Conservation (phyloP, 2,888 invertebrate species). For the Omphaloscelis lunosa region DNA sequence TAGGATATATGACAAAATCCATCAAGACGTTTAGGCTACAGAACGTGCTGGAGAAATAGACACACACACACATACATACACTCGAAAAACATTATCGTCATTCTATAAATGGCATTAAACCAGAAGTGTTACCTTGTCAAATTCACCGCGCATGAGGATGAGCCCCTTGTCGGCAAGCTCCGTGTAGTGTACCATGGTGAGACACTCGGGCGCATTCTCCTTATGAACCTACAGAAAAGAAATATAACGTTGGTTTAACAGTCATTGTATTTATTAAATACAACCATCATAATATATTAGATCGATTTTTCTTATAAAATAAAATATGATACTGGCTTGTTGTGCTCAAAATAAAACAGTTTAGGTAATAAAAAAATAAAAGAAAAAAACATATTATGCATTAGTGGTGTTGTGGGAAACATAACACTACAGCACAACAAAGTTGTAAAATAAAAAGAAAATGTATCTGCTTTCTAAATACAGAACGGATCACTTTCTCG, state of each 20-base stretch:
- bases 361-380: no score
- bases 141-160: constrained; percentile 96
- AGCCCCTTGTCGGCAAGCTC: constrained; percentile 94
- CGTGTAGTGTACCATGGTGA: constrained; percentile 94
- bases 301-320: no score
- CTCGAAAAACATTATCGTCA: not conserved
- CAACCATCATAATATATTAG: no score
- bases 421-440: no score
- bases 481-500: not conserved
- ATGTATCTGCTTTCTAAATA: no score
- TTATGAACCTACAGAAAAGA: constrained; percentile 92
- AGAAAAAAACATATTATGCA: no score
- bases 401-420: no score
- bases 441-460: no score
- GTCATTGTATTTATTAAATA: no score
- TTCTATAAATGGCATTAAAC: not conserved
- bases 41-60: not conserved
- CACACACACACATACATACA: not conserved
- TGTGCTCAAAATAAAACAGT: no score
- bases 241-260: no score
- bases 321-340: no score
- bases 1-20: not conserved
- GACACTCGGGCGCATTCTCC: constrained; percentile 97
- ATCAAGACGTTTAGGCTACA: not conserved
- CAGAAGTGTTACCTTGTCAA: constrained; percentile 90